Conservation (phyloP, 1,140 invertebrate genomes). For the Bombus difficillimus region DNA sequence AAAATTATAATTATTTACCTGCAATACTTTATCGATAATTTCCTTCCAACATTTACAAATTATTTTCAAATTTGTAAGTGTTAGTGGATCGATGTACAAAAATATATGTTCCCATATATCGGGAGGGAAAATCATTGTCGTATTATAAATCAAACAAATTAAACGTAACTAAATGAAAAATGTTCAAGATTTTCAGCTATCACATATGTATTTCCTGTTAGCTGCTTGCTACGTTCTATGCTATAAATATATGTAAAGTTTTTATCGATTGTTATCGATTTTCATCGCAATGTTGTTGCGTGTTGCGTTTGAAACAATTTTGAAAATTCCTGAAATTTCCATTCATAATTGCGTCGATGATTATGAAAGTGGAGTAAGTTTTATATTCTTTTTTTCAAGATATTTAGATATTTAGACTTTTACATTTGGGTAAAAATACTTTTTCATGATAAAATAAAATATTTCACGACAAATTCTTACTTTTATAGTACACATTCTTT, state of each 20-base stretch:
- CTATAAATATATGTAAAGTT: background rate
- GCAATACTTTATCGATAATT: conserved; percentile 53
- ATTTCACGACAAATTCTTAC: no score
- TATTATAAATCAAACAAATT: background rate
- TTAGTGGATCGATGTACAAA: conserved; percentile 39
- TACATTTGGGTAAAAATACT: no score
- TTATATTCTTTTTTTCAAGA: no score
- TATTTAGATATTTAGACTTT: no score
- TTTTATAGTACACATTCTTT: background rate
- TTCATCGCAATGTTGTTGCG: background rate
- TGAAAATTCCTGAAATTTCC: background rate
- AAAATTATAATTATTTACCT: conserved; percentile 40
- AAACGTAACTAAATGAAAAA: background rate
- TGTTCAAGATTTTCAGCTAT: background rate
- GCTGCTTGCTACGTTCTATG: background rate
- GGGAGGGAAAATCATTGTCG: conserved; percentile 57
- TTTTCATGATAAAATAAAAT: no score
- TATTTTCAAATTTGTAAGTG: conserved; percentile 38
- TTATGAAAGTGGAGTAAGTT: no score
- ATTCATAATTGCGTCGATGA: background rate
- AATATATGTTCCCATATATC: conserved; percentile 69
- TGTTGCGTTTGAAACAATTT: background rate
- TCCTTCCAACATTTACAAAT: conserved; percentile 55
- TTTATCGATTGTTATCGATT: background rate
- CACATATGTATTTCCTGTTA: background rate